Evolutionary conservation across 2,888 invertebrate species (phyloP).

Genomic region (Caenorhabditis sp.): DNA sequence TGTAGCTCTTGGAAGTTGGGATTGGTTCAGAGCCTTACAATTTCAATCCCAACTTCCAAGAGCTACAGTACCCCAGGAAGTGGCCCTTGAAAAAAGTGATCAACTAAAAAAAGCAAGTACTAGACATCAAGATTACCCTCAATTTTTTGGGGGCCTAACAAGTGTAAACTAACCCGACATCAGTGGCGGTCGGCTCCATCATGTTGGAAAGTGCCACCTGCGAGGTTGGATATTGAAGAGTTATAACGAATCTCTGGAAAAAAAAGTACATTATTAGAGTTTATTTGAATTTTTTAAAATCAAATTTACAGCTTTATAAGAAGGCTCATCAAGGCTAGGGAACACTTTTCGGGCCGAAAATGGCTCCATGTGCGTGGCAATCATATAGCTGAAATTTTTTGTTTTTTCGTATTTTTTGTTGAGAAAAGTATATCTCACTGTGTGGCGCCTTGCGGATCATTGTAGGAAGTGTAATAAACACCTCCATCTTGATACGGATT

Average conservation of each 20-base stretch:
- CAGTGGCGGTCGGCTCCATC: conserved; percentile 25
- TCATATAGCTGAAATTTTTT: conserved; percentile 52
- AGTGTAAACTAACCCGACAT: conserved; percentile 36
- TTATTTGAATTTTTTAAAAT: neutral
- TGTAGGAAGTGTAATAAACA: conserved; percentile 59
- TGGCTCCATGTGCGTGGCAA: conserved; percentile 67
- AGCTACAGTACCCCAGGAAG: no score
- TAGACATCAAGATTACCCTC: no score
- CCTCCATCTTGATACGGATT: conserved; percentile 60
- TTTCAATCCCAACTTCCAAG: no score
- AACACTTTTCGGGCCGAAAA: conserved; percentile 60
- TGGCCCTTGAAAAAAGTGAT: no score
- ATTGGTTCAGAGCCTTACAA: no score
- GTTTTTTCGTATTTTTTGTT: neutral
- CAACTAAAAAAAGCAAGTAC: no score
- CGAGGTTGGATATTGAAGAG: conserved; percentile 55
- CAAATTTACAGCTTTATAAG: conserved; percentile 59
- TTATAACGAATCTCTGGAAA: conserved; percentile 54
- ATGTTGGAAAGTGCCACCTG: conserved; percentile 59
- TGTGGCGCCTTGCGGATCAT: conserved; percentile 33
- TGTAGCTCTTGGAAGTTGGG: no score
- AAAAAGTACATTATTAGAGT: neutral
- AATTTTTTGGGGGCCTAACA: no score
- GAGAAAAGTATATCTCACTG: conserved; percentile 48
- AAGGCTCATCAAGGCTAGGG: conserved; percentile 66